These are phyloP conservation scores for Syndactyla subalaris DNA, from an alignment of 2,797 vertebrate species.

Conservation along the genomic window DNA sequence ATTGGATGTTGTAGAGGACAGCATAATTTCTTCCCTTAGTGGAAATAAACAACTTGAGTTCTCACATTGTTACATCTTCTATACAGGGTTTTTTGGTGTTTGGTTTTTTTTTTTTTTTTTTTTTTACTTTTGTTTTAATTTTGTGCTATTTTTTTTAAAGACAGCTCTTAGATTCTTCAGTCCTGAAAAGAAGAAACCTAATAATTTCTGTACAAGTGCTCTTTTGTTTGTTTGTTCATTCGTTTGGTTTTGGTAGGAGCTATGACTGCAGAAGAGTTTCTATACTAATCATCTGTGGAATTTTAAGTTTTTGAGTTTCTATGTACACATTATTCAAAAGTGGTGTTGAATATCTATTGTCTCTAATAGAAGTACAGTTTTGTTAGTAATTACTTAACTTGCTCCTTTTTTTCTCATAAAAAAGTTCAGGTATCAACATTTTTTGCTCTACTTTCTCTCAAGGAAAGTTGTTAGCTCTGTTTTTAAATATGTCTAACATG, in stretches of 20 bases:
- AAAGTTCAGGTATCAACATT: background rate
- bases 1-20: background rate
- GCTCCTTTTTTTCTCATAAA: background rate
- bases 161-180: background rate
- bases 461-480: background rate
- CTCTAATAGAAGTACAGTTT: background rate
- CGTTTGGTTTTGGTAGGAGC: background rate
- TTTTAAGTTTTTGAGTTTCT: background rate
- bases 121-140: background rate
- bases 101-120: too few species aligned
- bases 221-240: too few species aligned
- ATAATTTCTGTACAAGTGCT: background rate
- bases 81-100: background rate
- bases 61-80: background rate
- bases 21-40: background rate
- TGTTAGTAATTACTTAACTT: background rate
- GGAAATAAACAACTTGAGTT: background rate
- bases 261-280: background rate
- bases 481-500: background rate
- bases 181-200: background rate
- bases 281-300: background rate
- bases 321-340: background rate
- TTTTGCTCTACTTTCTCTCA: background rate
- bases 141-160: background rate
- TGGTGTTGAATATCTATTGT: background rate